Evolutionary conservation across 2,113 vertebrate species (phyloP), one percentile per base, ranked within the genome.

Genomic region (Numida meleagris): DNA sequence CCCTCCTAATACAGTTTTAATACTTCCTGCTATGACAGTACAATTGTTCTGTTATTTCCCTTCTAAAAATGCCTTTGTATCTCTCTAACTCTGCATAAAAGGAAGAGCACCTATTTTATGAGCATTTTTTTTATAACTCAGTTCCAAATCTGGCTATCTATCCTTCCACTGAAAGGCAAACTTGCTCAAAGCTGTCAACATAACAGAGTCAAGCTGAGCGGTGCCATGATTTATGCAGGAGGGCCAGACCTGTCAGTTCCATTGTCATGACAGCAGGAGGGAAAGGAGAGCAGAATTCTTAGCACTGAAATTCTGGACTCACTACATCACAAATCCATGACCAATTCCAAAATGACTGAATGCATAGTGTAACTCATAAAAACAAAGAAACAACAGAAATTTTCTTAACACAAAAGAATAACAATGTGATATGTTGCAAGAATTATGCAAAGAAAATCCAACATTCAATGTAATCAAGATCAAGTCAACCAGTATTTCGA

Each of bases 141-240:
- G 55, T 87, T 91, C 77, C 74, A 63, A 78, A 61, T 15, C 25
- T 77, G 77, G 62, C 82, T 38, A 24, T 65, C 65, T 14, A 5
- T 31, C 48, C 86, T 34, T 33, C 7, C 24, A 40, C 19, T 91
- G 86, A 68, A 82, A 68, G 76, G 59, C 89, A 93, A 71, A 89
- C 36, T 76, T 43, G 78, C 84, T 92, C 82, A 77, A 94, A 86
- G 87, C 94, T 95, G 94, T 90, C 96, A 96, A 53, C 66, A 92
- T 65, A 46, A 19, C 63, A 74, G 70, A 86, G 71, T 85, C 96
- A 75, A 82, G 89, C 94, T 94, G 97, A 87, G 96, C 87, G 50
- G 58, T 1, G 42, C 82, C 27, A 2, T 45, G 76, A 92, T 92
- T 93, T 83, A 57, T 84, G 84, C 95, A 95, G 95, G 87, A 66